Evolutionary conservation across 1,140 invertebrate genomes (phyloP).

Genomic region (Bombus pascuorum): DNA sequence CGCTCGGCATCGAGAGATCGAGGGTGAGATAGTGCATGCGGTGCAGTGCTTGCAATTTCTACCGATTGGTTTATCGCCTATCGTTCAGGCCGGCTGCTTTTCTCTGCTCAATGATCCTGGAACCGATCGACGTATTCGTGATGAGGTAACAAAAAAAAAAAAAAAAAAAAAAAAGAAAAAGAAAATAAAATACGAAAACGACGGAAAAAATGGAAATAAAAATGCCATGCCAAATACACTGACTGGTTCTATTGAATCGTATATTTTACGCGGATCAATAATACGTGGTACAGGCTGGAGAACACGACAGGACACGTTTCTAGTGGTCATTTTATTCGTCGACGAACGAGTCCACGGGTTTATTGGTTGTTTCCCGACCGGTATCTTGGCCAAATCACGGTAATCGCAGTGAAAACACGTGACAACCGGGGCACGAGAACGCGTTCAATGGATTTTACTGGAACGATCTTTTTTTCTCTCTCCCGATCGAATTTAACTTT

Average conservation of each 20-base stretch:
- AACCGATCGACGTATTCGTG: slow-evolving; percentile 26
- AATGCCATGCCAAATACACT: neutral
- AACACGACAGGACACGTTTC: slow-evolving; percentile 39
- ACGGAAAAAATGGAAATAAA: too few species aligned
- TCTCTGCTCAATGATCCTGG: slow-evolving; percentile 59
- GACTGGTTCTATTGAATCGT: slow-evolving; percentile 8
- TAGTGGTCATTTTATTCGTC: slow-evolving; percentile 39
- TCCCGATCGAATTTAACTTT: neutral
- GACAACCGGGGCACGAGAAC: neutral
- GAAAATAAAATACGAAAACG: neutral
- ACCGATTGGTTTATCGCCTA: slow-evolving; percentile 54
- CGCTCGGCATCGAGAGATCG: slow-evolving; percentile 10
- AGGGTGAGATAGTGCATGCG: slow-evolving; percentile 33
- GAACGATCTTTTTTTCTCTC: neutral
- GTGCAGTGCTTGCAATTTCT: slow-evolving; percentile 48
- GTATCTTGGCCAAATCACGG: slow-evolving; percentile 31
- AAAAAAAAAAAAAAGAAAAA: neutral
- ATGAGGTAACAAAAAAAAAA: neutral
- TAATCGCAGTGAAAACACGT: slow-evolving; percentile 24
- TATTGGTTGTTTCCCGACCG: slow-evolving; percentile 32
- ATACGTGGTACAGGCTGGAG: slow-evolving; percentile 38
- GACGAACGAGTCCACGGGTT: slow-evolving; percentile 20
- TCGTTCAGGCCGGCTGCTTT: slow-evolving; percentile 47
- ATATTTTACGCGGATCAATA: slow-evolving; percentile 39
- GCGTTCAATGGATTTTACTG: slow-evolving; percentile 4